phyloP scores from a whole-genome alignment of 1,140 invertebrate genomes.

The Thrips palmi region DNA sequence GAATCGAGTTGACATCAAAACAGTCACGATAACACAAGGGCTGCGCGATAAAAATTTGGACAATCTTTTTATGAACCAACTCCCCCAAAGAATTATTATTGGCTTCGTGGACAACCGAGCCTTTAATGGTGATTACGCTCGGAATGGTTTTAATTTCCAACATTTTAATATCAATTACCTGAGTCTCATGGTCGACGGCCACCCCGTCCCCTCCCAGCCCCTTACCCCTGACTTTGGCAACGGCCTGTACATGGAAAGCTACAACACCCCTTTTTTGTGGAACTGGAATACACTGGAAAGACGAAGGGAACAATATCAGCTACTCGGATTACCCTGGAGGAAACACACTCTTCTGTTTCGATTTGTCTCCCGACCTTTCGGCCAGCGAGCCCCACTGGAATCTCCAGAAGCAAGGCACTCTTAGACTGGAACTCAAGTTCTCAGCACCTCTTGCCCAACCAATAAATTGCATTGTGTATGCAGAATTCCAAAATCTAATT shows the following conservation, averaged over 20 bases:
- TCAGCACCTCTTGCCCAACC: constrained; percentile 15
- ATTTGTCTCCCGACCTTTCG: constrained; percentile 22
- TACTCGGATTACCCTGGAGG: constrained; percentile 15
- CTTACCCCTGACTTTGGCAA: constrained; percentile 14
- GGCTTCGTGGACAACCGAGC: constrained; percentile 13
- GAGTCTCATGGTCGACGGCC: constrained; percentile 20
- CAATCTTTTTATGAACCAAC: constrained; percentile 17
- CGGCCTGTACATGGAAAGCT: constrained; percentile 14
- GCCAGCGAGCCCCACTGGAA: constrained; percentile 21
- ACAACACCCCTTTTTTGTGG: constrained; percentile 23
- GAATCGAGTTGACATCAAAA: constrained; percentile 21
- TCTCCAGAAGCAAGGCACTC: constrained; percentile 18
- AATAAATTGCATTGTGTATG: constrained; percentile 20
- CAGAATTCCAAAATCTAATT: constrained; percentile 20
- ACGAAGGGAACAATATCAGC: constrained; percentile 16
- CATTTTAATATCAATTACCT: constrained; percentile 17
- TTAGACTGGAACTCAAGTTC: constrained; percentile 20
- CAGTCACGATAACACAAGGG: constrained; percentile 19
- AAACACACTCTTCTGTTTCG: constrained; percentile 18
- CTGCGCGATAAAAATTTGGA: constrained; percentile 19
- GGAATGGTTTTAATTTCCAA: constrained; percentile 13
- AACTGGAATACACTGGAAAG: constrained; percentile 19
- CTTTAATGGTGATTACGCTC: constrained; percentile 8
- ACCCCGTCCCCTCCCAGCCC: constrained; percentile 15
- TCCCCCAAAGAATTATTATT: constrained; percentile 11